These are phyloP conservation scores for Brachyhypopomus occidentalis DNA, from an alignment of 2,113 vertebrate genomes.

Conservation along the genomic window DNA sequence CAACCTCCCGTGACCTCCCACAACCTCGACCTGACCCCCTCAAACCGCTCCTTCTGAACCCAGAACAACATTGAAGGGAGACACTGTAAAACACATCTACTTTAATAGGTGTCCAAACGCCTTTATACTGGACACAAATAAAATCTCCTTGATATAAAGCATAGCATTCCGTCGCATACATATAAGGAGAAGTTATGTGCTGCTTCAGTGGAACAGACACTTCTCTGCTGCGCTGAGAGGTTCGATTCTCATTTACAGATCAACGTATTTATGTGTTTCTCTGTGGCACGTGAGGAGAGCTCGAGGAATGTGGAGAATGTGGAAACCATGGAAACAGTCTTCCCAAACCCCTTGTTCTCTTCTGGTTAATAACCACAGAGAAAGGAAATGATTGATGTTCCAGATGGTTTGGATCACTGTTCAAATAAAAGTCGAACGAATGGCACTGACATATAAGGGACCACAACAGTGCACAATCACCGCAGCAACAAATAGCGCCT, in stretches of 20 bases:
- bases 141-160: slow-evolving; percentile 13
- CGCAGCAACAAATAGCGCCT: background rate
- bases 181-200: slow-evolving; percentile 21
- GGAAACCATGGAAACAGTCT: slow-evolving; percentile 29
- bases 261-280: slow-evolving; percentile 12
- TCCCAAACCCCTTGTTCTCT: slow-evolving; percentile 1
- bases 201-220: background rate
- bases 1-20: too few species aligned
- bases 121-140: background rate
- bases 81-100: background rate
- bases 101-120: slow-evolving; percentile 1
- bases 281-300: background rate
- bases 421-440: background rate
- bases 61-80: too few species aligned
- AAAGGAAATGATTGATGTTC: slow-evolving; percentile 19
- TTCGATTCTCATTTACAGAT: slow-evolving; percentile 1
- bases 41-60: too few species aligned
- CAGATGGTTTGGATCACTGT: slow-evolving; percentile 39
- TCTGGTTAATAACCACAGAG: slow-evolving; percentile 15
- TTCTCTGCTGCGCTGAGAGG: background rate
- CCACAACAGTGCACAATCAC: background rate
- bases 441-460: background rate
- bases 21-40: too few species aligned
- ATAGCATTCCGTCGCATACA: background rate
- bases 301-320: slow-evolving; percentile 36